Base-by-base conservation (phyloP, 2,888 invertebrate species). In the Mamestra brassicae region DNA sequence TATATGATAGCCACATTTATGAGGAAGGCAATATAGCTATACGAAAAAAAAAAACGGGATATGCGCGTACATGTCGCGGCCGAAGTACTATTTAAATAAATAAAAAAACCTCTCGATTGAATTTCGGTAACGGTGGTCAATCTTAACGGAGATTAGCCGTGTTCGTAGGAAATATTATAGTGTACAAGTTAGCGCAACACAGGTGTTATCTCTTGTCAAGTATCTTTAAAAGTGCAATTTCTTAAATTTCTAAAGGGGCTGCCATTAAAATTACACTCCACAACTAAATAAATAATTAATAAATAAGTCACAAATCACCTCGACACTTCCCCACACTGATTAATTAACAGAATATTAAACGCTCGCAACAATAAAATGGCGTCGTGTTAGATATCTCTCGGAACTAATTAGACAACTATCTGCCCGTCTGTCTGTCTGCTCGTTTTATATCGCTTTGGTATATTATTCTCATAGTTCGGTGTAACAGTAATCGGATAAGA, bases 391-490 rank as follows among this genome's bases (percentile, higher is more conserved):
- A 81, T 84, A 80, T 83, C 89, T 85, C 88, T 73, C 81, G 71
- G 79, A 78, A 82, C 86, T 87, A 88, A 87, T 87, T 84, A 88
- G 81, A 74, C 87, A 79, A 78, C 83, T 81, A 87, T 71, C 83
- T 17, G 83, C 76, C 81, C 55, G 78, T 86, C 80, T 76, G 82
- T 80, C 79, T 76, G 74, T 61, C 74, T 60, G 65, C 54, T 58
- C 47, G 76, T 80, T 79, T 78, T 73, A 76, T 71, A 75, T 58
- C 52, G 71, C 57, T 78, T 65, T 65, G 54, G 60, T 26, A n/a
- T 85, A 82, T 85, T 84, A 78, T 82, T 88, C 26, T 26, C 26
- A 26, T 26, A 26, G 26, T 26, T 26, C 26, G 26, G 26, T 26
- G 1, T 26, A 26, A 26, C 26, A 1, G 26, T 26, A 26, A 26